A percentile compares a stretch with the other conserved stretches of the same genome.
These are phyloP conservation scores for Indri indri DNA, from an alignment of 2,113 vertebrate species.

Conservation along the genomic window DNA sequence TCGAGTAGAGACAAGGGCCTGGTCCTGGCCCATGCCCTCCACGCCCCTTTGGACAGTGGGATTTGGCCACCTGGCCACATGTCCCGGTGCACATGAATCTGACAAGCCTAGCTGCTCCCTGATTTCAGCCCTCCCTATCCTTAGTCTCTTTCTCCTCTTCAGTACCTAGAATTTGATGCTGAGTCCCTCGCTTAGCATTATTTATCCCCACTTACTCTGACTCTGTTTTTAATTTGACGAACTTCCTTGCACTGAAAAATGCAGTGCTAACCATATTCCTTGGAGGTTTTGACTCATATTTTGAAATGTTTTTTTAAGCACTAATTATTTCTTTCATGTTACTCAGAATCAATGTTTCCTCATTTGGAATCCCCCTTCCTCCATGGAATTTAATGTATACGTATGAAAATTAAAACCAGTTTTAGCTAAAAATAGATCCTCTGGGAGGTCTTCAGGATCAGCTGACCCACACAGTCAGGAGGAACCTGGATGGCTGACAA, in stretches of 20 bases:
- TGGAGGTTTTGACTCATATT: conserved; percentile 50
- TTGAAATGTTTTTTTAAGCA: conserved; percentile 59
- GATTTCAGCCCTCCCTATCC: neutral
- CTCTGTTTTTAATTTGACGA: conserved; percentile 2
- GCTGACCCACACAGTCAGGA: conserved; percentile 33
- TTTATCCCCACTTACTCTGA: neutral
- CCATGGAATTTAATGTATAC: conserved; percentile 60
- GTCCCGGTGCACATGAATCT: fast-evolving
- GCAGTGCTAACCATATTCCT: conserved; percentile 43
- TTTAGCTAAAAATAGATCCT: conserved; percentile 68
- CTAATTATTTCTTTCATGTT: conserved; percentile 65
- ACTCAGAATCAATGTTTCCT: conserved; percentile 46
- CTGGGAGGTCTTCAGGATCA: conserved; percentile 61
- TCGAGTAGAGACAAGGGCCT: fast-evolving
- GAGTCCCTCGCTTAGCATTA: neutral
- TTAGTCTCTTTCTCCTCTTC: neutral
- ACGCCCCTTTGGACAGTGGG: fast-evolving
- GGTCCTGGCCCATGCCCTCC: neutral
- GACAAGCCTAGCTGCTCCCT: no score
- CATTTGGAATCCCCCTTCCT: conserved; percentile 42
- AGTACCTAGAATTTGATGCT: neutral
- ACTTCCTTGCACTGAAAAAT: conserved; percentile 49
- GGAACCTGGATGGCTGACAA: conserved; percentile 59
- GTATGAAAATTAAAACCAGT: conserved; percentile 67
- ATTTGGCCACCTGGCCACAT: neutral